A percentile compares a stretch with the other conserved stretches of the same genome.
Conservation (phyloP, 1,140 invertebrate species). For the Andrena cerasifolii region DNA sequence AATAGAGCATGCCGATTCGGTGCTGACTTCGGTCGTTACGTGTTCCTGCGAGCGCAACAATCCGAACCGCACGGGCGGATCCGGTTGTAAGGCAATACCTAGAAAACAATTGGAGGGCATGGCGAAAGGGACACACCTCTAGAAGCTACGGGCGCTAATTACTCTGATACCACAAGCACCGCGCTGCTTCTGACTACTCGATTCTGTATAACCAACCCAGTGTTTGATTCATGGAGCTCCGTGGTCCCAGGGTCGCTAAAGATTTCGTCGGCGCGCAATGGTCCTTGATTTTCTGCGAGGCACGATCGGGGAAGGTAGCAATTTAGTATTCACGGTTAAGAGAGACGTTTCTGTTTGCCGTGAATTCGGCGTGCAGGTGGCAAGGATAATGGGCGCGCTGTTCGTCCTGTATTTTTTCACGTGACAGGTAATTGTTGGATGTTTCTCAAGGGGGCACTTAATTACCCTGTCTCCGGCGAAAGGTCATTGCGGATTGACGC, state of each 20-base stretch:
- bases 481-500: conserved; percentile 49
- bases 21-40: conserved; percentile 1
- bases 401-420: not conserved
- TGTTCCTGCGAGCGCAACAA: not conserved
- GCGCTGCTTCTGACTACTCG: no score
- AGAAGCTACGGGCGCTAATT: not conserved
- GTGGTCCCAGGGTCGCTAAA: no score
- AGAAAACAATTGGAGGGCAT: not conserved
- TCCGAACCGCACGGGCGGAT: not conserved
- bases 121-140: not conserved
- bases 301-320: no score
- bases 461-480: conserved; percentile 51
- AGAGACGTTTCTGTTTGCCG: no score
- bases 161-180: no score
- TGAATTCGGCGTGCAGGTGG: no score
- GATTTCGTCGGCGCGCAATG: no score
- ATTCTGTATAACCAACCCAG: not conserved
- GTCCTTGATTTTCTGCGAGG: no score
- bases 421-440: not conserved
- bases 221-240: no score
- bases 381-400: not conserved
- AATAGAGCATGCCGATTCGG: not conserved
- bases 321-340: no score
- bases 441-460: conserved; percentile 54
- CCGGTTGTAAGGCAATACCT: not conserved